These are phyloP conservation scores for Pangasius djambal DNA, from an alignment of 2,797 vertebrate genomes.

Conservation along the genomic window DNA sequence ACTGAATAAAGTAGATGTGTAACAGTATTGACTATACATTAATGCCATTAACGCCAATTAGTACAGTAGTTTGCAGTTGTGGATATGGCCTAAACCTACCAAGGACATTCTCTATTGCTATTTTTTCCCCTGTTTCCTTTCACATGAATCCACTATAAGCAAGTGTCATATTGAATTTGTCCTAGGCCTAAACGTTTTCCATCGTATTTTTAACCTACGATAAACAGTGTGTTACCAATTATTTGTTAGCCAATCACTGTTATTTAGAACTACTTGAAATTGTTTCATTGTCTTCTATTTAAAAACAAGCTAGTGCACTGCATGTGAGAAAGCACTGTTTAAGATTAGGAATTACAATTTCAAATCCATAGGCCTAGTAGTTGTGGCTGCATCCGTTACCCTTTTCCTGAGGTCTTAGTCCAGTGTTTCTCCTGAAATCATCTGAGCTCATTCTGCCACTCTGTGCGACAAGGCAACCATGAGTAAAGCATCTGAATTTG, in stretches of 20 bases:
- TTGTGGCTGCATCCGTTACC: background rate
- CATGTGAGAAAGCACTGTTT: background rate
- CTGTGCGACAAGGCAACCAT: background rate
- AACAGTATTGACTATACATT: background rate
- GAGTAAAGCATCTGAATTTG: background rate
- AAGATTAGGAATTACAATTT: background rate
- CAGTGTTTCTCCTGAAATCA: background rate
- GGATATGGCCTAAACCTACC: background rate
- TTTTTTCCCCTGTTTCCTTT: background rate
- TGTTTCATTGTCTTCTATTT: background rate
- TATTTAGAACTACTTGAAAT: background rate
- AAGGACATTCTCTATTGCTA: background rate
- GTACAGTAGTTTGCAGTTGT: background rate
- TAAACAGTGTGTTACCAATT: background rate
- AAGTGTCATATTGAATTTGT: background rate
- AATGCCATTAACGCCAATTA: background rate
- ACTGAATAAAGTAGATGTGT: background rate
- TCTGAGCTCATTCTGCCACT: background rate
- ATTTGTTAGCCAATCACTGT: background rate
- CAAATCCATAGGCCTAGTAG: background rate
- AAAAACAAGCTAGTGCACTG: background rate
- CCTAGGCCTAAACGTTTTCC: background rate
- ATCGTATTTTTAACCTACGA: background rate
- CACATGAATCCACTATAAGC: background rate
- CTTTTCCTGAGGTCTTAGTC: background rate